These are phyloP conservation scores for Aviceda subcristata DNA, from an alignment of 2,113 vertebrate genomes.

Conservation along the genomic window DNA sequence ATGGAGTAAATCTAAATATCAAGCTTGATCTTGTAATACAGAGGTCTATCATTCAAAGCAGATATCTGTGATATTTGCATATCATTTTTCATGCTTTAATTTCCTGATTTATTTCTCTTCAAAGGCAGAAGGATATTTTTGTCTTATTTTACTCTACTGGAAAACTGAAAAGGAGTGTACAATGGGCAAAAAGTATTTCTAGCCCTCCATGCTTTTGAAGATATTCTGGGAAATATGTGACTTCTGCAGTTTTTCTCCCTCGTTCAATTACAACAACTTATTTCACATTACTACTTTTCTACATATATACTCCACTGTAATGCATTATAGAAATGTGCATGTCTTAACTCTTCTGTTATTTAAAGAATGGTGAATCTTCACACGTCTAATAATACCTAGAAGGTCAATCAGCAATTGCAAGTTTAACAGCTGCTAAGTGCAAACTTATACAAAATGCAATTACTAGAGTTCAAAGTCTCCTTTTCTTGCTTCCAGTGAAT, in stretches of 20 bases:
- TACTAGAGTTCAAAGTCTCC: not conserved
- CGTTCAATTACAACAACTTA: not conserved
- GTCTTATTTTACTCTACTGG: not conserved
- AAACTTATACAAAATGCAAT: not conserved
- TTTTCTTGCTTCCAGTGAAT: not conserved
- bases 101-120: not conserved
- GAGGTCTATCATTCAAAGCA: not conserved
- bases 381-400: not conserved
- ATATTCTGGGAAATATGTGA: not conserved
- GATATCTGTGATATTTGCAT: not conserved
- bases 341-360: not conserved
- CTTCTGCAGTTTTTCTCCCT: accelerated
- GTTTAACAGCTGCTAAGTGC: not conserved
- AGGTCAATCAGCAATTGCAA: not conserved
- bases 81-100: not conserved
- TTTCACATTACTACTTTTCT: not conserved
- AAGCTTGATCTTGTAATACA: not conserved
- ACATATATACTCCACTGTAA: not conserved
- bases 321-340: not conserved
- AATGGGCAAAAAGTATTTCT: not conserved
- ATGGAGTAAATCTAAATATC: not conserved
- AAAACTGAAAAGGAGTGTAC: not conserved
- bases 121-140: not conserved
- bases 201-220: not conserved
- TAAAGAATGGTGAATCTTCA: not conserved